Evolutionary conservation across 2,888 invertebrate species (phyloP).

Genomic region (Eilema sororculum): DNA sequence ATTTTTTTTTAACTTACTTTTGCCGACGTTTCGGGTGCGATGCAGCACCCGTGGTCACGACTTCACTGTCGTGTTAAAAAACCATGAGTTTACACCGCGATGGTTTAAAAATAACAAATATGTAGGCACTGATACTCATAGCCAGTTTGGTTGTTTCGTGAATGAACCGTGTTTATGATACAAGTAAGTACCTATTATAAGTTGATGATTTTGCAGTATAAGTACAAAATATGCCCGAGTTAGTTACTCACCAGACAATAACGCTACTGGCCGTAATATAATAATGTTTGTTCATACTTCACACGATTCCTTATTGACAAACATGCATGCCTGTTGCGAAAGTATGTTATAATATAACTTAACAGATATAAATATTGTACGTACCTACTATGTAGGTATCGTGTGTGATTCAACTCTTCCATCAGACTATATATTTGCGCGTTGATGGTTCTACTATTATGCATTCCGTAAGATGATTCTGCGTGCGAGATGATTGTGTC

Average conservation of each 20-base stretch:
- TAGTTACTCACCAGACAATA: slow-evolving; percentile 9
- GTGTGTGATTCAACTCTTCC: background rate
- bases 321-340: slow-evolving; percentile 25
- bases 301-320: slow-evolving; percentile 30
- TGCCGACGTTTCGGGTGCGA: no score
- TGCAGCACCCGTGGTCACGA: no score
- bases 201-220: background rate
- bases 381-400: no score
- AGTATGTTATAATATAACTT: slow-evolving; percentile 20
- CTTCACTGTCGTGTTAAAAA: no score
- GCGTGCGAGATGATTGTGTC: background rate
- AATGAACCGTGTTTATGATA: background rate
- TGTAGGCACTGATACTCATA: no score
- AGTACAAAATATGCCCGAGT: slow-evolving; percentile 2
- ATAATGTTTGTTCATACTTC: slow-evolving; percentile 19
- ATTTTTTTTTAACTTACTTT: no score
- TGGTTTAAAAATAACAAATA: no score
- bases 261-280: slow-evolving; percentile 14
- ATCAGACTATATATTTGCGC: background rate
- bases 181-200: background rate
- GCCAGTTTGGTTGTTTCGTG: no score
- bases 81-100: no score
- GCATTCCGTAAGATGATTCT: background rate
- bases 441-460: background rate
- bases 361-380: slow-evolving; percentile 3